Base-by-base conservation (phyloP, 2,113 vertebrate species). In the Nannospalax galili region DNA sequence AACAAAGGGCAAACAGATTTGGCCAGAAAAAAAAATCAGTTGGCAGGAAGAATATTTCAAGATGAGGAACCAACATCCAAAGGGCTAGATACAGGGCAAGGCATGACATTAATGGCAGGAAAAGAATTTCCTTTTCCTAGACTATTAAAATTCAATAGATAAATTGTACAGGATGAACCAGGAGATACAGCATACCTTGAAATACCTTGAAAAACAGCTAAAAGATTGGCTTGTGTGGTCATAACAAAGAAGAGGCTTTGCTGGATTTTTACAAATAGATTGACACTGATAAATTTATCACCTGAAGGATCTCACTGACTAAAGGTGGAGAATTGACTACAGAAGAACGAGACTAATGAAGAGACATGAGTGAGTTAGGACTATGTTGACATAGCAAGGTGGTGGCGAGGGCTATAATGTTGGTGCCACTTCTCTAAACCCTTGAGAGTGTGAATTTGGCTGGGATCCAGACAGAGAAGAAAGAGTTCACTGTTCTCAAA, bases 91-190 rank as follows among this genome's bases (percentile, higher is more conserved):
- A 69, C 32, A 26, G 79, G n/a, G 19, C 65, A 93, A 35, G 37
- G n/a, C 22, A 42, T 64, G 48, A n/a, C 22, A 20, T 64, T 58
- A 84, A 65, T 40, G 56, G 35, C 42, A 86, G 6, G 85, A 28
- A 56, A 86, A 52, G 22, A 65, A 90, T 84, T 73, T 86, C 1
- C 52, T 28, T 26, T 92, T 37, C 24, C 60, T 35, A 30, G 30
- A 78, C 2, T 30, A 58, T 96, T 93, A 80, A 92, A 77, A 81
- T 90, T 74, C 10, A 92, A 92, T 35, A 84, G 22, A 56, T 42
- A 5, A 35, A 48, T 42, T 58, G 0, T 90, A 22, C 7, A 90
- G 35, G 9, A n/a, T 84, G 8, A 95, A 79, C 15, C 8, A 42
- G 52, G 64, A 35, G 32, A 91, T 16, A 70, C 7, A 58, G 28